Evolutionary conservation across 2,888 invertebrate genomes (phyloP), one percentile per base, ranked within the genome.

Genomic region (Leucoptera coffeella): DNA sequence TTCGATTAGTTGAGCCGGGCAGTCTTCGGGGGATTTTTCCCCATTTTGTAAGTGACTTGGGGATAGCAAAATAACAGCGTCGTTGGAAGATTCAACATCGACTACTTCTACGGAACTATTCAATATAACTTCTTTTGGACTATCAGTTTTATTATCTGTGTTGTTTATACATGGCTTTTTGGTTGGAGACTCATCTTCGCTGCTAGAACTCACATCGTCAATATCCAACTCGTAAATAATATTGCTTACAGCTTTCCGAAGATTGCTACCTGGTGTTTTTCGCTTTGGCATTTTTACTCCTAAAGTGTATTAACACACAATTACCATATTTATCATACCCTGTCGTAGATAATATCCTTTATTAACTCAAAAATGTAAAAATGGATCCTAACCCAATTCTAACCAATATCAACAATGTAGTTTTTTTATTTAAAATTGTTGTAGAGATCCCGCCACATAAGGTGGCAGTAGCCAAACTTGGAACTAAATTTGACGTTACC

Each of bases 191-290:
- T 27, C 22, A 45, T 69, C 67, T 32, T 67, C 67, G 37, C 65
- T 65, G 28, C 67, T 69, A 22, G 55, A 37, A 41, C 51, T 60
- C 32, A 64, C 45, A 41, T 72, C 72, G 32, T 67, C 69, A 38
- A 62, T 62, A 36, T 69, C 64, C 36, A 73, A 52, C 51, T 73
- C 72, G 44, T 59, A 72, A 43, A 72, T 69, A 7, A 69, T 69
- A 31, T 59, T 60, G 32, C 59, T 60, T 14, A 71, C 57, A 22
- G 41, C 55, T 43, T 60, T 69, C 36, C 71, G n/a, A 14, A 50
- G 40, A 39, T 67, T 73, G 39, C 71, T 75, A 19, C 37, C 43
- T 28, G 52, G 55, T 2, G 72, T 64, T 32, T 64, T 38, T 31
- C 47, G 50, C 33, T 48, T 54, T n/a, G n/a, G n/a, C n/a, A 34